Evolutionary conservation across 2,888 invertebrate species (phyloP).

Genomic region (Thereva nobilitata): DNA sequence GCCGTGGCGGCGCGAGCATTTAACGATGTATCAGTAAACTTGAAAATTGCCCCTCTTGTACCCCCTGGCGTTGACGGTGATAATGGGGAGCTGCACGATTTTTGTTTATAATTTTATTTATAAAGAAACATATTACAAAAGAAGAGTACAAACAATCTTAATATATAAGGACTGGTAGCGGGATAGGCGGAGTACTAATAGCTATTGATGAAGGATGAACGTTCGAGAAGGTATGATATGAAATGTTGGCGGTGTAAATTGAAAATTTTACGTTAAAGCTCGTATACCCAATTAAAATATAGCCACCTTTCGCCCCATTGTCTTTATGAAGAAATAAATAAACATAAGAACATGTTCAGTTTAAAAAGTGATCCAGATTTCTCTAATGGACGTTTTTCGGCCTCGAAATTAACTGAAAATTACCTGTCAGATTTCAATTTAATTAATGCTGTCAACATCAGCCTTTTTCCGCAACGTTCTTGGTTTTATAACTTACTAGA

Average conservation of each 20-base stretch:
- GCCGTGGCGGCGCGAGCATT: slow-evolving; percentile 91
- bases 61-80: slow-evolving; percentile 70
- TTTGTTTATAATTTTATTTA: slow-evolving; percentile 18
- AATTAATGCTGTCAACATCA: too few relatives aligned
- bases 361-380: too few relatives aligned
- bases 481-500: too few relatives aligned
- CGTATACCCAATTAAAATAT: slow-evolving; percentile 8
- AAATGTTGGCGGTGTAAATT: neutral
- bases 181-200: too few relatives aligned
- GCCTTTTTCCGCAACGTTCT: too few relatives aligned
- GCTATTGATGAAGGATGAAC: too few relatives aligned
- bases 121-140: slow-evolving; percentile 19
- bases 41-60: slow-evolving; percentile 74
- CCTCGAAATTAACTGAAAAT: too few relatives aligned
- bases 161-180: too few relatives aligned
- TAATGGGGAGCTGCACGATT: slow-evolving; percentile 70
- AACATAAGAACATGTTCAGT: neutral
- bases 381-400: too few relatives aligned
- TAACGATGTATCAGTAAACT: slow-evolving; percentile 89
- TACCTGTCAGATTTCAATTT: too few relatives aligned
- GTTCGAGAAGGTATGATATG: too few relatives aligned
- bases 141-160: neutral
- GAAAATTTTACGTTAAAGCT: neutral
- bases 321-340: neutral
- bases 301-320: slow-evolving; percentile 31